Percentiles rank a stretch among this genome's conserved stretches.
phyloP scores from a whole-genome alignment of 1,140 invertebrate species.

The Habropoda laboriosa region DNA sequence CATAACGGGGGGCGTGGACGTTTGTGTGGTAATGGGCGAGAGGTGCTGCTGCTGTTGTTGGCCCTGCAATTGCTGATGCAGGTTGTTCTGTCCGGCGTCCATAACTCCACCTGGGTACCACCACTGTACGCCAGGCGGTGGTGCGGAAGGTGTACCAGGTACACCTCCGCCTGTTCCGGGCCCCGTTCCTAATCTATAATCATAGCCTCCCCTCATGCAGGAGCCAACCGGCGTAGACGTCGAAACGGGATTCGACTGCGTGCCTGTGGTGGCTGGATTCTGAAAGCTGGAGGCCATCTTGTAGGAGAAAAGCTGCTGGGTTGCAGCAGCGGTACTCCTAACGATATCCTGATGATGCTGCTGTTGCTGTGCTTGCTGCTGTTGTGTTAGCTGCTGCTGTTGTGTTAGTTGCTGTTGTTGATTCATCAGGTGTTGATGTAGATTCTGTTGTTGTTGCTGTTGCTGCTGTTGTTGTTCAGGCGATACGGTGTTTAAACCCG shows the following conservation, averaged over 20 bases:
- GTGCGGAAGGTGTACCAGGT: slow-evolving; percentile 79
- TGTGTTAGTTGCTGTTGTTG: slow-evolving; percentile 82
- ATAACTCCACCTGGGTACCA: slow-evolving; percentile 83
- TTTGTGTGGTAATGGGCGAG: slow-evolving; percentile 78
- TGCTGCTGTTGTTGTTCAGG: slow-evolving; percentile 76
- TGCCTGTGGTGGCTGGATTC: slow-evolving; percentile 84
- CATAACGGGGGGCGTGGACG: slow-evolving; percentile 78
- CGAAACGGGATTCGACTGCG: slow-evolving; percentile 79
- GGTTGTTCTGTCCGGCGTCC: slow-evolving; percentile 82
- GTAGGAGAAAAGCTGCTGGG: slow-evolving; percentile 90
- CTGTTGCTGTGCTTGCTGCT: slow-evolving; percentile 76
- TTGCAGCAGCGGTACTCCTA: slow-evolving; percentile 84
- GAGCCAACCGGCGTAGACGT: slow-evolving; percentile 79
- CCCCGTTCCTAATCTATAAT: slow-evolving; percentile 83
- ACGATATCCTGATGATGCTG: slow-evolving; percentile 80
- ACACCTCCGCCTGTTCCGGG: slow-evolving; percentile 76
- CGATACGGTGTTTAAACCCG: slow-evolving; percentile 70
- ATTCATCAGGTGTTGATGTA: slow-evolving; percentile 77
- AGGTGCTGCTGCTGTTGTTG: slow-evolving; percentile 82
- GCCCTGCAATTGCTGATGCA: slow-evolving; percentile 82
- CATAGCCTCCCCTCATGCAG: slow-evolving; percentile 82
- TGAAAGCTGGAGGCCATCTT: slow-evolving; percentile 92
- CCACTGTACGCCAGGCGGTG: slow-evolving; percentile 85
- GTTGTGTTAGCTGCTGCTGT: slow-evolving; percentile 77
- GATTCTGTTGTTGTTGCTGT: slow-evolving; percentile 76